phyloP scores from a whole-genome alignment of 2,797 vertebrate species.

The Garrulus glandarius region DNA sequence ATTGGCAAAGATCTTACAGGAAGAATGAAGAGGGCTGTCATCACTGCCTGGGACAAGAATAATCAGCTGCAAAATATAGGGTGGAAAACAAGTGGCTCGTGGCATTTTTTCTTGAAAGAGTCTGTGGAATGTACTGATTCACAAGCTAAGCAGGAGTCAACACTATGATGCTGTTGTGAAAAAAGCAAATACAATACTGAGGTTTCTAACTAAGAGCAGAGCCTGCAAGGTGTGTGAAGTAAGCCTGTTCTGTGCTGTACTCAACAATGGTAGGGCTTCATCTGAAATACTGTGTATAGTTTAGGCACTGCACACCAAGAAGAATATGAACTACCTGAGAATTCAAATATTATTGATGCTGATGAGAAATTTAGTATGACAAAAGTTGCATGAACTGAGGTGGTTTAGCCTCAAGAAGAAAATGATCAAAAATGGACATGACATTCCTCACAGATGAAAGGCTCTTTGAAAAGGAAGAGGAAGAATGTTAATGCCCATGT shows the following conservation, averaged over 20 bases:
- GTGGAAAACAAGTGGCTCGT: not conserved
- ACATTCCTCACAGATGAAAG: not conserved
- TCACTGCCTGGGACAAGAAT: not conserved
- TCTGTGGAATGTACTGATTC: not conserved
- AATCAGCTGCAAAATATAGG: not conserved
- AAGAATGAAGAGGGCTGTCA: not conserved
- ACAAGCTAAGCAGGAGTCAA: not conserved
- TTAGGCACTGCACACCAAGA: not conserved
- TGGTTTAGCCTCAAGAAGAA: not conserved
- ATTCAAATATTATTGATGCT: not conserved
- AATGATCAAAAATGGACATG: not conserved
- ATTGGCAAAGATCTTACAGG: not conserved
- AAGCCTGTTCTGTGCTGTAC: not conserved
- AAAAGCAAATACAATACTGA: not conserved
- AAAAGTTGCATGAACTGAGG: not conserved
- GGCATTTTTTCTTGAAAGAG: not conserved
- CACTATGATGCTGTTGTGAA: not conserved
- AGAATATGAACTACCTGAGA: not conserved
- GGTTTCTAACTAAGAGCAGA: not conserved
- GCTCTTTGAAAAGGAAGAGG: not conserved
- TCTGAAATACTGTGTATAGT: not conserved
- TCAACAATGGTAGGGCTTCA: not conserved
- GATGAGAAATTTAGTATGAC: not conserved
- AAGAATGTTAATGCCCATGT: not conserved
- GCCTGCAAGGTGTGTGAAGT: not conserved